Conservation (phyloP, 1,140 invertebrate genomes). For the Drosophila arizonae region DNA sequence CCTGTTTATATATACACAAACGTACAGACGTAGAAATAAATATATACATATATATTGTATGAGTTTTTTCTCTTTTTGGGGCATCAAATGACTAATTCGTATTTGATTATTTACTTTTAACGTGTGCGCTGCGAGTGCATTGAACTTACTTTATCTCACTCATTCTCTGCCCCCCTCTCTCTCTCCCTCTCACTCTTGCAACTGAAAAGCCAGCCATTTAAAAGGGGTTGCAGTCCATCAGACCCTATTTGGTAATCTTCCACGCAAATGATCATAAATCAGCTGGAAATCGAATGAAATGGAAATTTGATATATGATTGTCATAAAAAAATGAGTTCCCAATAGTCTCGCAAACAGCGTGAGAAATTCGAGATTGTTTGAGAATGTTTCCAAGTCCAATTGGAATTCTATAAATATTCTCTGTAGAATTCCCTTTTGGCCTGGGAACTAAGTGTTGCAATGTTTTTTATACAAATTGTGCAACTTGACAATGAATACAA, state of each 20-base stretch:
- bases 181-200: too few species aligned
- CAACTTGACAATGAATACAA: slow-evolving; percentile 46
- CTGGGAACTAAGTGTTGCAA: slow-evolving; percentile 20
- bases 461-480: slow-evolving; percentile 21
- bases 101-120: slow-evolving; percentile 34
- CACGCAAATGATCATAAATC: slow-evolving; percentile 25
- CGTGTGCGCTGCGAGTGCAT: slow-evolving; percentile 31
- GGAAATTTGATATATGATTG: slow-evolving; percentile 5
- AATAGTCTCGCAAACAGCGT: slow-evolving; percentile 10
- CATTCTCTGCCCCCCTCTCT: neutral
- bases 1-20: slow-evolving; percentile 1
- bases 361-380: slow-evolving; percentile 6
- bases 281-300: slow-evolving; percentile 27
- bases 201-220: too few species aligned
- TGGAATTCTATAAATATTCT: slow-evolving; percentile 1
- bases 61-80: slow-evolving; percentile 6
- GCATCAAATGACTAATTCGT: slow-evolving; percentile 43
- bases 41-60: neutral
- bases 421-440: neutral
- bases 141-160: slow-evolving; percentile 40
- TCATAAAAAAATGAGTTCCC: neutral
- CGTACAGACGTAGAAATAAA: neutral
- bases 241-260: neutral
- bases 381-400: neutral
- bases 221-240: neutral